Conservation (phyloP, 2,113 vertebrate species). For the Acanthisitta chloris region DNA sequence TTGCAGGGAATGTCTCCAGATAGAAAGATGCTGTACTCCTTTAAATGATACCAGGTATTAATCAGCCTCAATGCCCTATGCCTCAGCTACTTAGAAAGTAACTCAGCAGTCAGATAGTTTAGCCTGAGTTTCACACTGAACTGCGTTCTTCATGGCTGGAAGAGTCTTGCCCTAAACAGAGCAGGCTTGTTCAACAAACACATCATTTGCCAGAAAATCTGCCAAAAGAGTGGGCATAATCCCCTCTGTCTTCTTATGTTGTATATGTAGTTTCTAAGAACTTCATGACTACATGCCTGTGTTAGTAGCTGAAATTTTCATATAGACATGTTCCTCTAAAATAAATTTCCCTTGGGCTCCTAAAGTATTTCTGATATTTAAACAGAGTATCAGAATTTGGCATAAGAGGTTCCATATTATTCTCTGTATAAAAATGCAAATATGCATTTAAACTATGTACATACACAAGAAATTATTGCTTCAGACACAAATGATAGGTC, state of each 20-base stretch:
- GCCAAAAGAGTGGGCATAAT: no score
- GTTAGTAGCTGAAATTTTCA: background rate
- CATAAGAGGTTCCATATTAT: background rate
- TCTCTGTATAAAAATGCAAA: background rate
- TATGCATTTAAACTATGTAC: background rate
- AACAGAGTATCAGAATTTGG: background rate
- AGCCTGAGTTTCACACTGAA: background rate
- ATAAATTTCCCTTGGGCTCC: background rate
- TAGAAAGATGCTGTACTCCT: background rate
- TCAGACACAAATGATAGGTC: background rate
- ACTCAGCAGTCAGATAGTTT: background rate
- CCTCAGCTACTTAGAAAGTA: background rate
- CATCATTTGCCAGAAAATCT: no score
- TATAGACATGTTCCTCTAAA: background rate
- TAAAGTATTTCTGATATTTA: background rate
- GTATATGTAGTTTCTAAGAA: background rate
- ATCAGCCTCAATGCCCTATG: background rate
- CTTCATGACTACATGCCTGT: background rate
- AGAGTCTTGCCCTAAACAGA: background rate
- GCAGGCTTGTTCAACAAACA: no score
- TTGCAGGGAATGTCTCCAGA: background rate
- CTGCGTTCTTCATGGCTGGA: background rate
- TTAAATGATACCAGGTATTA: background rate
- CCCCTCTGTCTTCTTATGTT: no score
- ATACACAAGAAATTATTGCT: background rate